Conservation (phyloP, 1,140 invertebrate species). For the Coboldia fuscipes region DNA sequence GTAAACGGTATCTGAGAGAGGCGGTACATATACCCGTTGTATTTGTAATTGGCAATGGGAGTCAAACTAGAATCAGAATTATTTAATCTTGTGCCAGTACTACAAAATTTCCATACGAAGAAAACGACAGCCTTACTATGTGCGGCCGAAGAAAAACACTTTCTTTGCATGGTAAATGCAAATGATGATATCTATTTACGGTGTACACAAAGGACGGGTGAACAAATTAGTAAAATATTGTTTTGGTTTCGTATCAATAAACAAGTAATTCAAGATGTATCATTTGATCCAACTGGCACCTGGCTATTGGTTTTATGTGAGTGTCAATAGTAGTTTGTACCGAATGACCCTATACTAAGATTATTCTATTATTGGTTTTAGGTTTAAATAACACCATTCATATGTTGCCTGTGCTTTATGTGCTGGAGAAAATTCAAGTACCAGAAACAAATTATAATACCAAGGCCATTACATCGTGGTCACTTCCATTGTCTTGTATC, state of each 20-base stretch:
- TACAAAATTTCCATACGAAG: conserved; percentile 18
- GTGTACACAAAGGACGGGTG: conserved; percentile 16
- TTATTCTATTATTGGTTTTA: conserved; percentile 8
- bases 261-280: conserved; percentile 36
- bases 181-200: conserved; percentile 20
- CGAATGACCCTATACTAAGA: not conserved
- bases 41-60: not conserved
- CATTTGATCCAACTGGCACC: conserved; percentile 43
- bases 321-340: conserved; percentile 6
- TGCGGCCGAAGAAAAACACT: conserved; percentile 14
- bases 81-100: conserved; percentile 15
- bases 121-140: conserved; percentile 14
- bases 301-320: conserved; percentile 41
- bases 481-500: too few relatives aligned
- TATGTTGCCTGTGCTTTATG: conserved; percentile 16
- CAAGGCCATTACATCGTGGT: too few relatives aligned
- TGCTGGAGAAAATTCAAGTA: not conserved
- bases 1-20: too few relatives aligned
- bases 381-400: conserved; percentile 21
- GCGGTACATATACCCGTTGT: too few relatives aligned
- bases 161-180: conserved; percentile 16
- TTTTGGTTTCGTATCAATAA: conserved; percentile 38
- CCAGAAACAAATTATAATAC: not conserved
- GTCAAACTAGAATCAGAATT: conserved; percentile 6
- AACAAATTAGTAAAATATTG: conserved; percentile 35